Conservation (phyloP, 2,888 invertebrate species). For the Prionchulus punctatus region DNA sequence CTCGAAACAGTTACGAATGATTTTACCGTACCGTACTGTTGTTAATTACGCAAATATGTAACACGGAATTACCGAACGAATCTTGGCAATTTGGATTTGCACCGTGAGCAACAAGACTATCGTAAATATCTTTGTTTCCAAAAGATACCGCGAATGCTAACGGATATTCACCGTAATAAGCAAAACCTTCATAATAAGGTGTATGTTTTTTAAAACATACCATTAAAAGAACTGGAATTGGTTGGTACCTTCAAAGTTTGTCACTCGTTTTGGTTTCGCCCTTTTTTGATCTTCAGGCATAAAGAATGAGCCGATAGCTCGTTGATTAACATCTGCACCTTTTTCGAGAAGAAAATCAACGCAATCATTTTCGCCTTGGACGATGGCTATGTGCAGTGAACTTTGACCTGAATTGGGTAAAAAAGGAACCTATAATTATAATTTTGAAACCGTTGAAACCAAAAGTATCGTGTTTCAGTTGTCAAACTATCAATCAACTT, state of each 20-base stretch:
- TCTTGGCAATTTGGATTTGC: conserved; percentile 92
- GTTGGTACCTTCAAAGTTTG: conserved; percentile 74
- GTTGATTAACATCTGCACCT: conserved; percentile 77
- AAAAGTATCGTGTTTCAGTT: too few relatives aligned
- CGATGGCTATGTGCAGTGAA: conserved; percentile 83
- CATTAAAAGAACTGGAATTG: too few relatives aligned
- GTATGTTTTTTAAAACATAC: too few relatives aligned
- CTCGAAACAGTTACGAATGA: too few relatives aligned
- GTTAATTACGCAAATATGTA: conserved; percentile 96
- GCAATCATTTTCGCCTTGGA: conserved; percentile 83
- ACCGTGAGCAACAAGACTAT: conserved; percentile 71
- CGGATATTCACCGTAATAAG: conserved; percentile 92
- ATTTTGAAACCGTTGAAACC: too few relatives aligned
- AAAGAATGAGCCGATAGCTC: conserved; percentile 87
- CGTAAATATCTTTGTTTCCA: conserved; percentile 90
- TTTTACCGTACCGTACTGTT: conserved; percentile 86
- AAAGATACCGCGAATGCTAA: conserved; percentile 93
- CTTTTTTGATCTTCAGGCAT: conserved; percentile 81
- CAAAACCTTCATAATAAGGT: conserved; percentile 67
- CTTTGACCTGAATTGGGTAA: conserved; percentile 82
- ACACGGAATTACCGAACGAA: conserved; percentile 88
- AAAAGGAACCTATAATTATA: too few relatives aligned
- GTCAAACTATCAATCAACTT: too few relatives aligned
- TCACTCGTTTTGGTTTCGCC: conserved; percentile 50
- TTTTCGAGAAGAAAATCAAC: conserved; percentile 75